Evolutionary conservation across 2,888 invertebrate species (phyloP).

Genomic region (Urechis unicinctus): DNA sequence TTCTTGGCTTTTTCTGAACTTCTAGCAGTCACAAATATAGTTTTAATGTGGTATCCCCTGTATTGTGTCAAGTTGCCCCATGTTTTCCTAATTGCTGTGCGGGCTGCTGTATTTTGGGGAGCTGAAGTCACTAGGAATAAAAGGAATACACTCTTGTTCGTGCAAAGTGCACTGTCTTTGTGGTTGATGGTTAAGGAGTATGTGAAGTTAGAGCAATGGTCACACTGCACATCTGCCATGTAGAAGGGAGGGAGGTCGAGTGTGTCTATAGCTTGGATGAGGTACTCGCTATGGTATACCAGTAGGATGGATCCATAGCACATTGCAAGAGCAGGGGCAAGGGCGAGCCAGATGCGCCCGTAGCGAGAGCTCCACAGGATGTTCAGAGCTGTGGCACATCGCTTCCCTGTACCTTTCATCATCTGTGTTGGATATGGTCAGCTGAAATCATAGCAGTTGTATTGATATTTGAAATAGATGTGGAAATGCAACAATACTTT

Average conservation of each 20-base stretch:
- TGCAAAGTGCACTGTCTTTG: conserved; percentile 9
- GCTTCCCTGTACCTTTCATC: too few relatives aligned
- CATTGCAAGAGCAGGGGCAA: too few relatives aligned
- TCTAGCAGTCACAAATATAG: conserved; percentile 20
- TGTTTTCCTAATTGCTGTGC: conserved; percentile 16
- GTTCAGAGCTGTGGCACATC: too few relatives aligned
- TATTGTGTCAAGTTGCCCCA: conserved; percentile 19
- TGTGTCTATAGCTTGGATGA: too few relatives aligned
- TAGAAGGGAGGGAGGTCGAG: conserved; percentile 15
- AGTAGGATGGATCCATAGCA: too few relatives aligned
- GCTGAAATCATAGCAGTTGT: too few relatives aligned
- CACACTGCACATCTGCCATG: conserved; percentile 19
- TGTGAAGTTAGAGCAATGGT: conserved; percentile 19
- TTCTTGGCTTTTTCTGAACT: conserved; percentile 22
- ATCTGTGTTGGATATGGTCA: too few relatives aligned
- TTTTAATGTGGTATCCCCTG: conserved; percentile 15
- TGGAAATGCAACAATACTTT: too few relatives aligned
- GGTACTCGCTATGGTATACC: too few relatives aligned
- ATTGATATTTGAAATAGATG: too few relatives aligned
- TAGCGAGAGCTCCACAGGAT: too few relatives aligned
- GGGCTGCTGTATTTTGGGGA: conserved; percentile 16
- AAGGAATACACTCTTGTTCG: conserved; percentile 14
- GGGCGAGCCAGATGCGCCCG: too few relatives aligned
- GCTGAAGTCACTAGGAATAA: conserved; percentile 19
- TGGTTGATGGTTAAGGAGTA: conserved; percentile 9